Percentiles rank a stretch among this genome's conserved stretches.
These are phyloP conservation scores for Numenius arquata DNA, from an alignment of 2,113 vertebrate genomes.

Conservation along the genomic window DNA sequence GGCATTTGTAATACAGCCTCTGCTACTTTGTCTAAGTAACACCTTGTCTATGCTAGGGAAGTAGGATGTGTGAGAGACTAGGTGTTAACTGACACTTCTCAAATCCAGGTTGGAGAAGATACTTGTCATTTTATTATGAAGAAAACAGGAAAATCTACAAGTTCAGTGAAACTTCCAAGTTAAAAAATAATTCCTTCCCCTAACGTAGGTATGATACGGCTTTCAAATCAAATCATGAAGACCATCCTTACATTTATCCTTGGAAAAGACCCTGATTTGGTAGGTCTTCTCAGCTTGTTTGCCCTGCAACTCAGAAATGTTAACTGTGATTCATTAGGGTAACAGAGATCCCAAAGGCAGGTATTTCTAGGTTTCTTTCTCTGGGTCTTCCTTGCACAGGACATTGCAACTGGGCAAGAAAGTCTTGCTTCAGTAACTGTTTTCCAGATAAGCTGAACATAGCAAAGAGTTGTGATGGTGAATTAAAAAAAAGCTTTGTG, in stretches of 20 bases:
- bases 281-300: neutral
- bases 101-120: neutral
- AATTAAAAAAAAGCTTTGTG: neutral
- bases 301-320: neutral
- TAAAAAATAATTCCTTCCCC: neutral
- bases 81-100: constrained; percentile 31
- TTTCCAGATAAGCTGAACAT: neutral
- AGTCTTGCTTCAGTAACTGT: neutral
- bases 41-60: neutral
- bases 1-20: neutral
- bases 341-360: neutral
- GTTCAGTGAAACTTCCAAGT: neutral
- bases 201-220: neutral
- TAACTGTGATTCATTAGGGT: neutral
- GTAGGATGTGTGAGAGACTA: constrained; percentile 55
- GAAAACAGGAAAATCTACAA: neutral
- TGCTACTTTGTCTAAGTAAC: constrained; percentile 28
- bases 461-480: neutral
- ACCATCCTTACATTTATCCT: neutral
- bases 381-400: neutral
- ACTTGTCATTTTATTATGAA: neutral
- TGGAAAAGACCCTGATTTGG: neutral
- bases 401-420: neutral
- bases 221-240: neutral
- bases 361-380: neutral